Evolutionary conservation across 1,140 invertebrate genomes (phyloP).

Genomic region (Chrysoperla carnea): DNA sequence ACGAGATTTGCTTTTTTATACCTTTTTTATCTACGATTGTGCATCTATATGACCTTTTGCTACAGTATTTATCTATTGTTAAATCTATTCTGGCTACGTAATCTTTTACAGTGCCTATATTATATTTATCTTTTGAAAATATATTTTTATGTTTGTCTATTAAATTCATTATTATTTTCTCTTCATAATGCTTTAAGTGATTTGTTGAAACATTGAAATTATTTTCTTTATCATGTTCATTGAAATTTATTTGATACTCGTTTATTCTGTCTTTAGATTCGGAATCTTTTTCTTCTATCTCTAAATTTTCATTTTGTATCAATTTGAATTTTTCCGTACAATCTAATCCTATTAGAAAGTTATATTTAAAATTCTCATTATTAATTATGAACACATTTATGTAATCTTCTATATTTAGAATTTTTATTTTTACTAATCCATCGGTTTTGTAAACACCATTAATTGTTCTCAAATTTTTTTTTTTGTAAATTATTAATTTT

Average conservation of each 20-base stretch:
- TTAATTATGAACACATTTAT: conserved; percentile 11
- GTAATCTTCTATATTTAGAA: conserved; percentile 10
- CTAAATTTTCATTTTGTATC: conserved; percentile 9
- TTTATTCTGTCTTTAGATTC: conserved; percentile 2
- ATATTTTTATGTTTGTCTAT: conserved; percentile 8
- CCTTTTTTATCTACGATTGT: conserved; percentile 14
- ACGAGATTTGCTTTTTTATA: conserved; percentile 15
- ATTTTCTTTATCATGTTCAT: conserved; percentile 12
- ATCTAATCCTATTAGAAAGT: conserved; percentile 12
- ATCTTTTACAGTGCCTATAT: conserved; percentile 10
- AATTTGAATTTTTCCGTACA: conserved; percentile 10
- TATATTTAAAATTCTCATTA: conserved; percentile 9
- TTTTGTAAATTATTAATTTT: conserved; percentile 2
- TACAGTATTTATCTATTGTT: conserved; percentile 13
- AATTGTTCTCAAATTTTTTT: conserved; percentile 12
- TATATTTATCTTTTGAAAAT: conserved; percentile 17
- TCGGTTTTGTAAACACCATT: conserved; percentile 7
- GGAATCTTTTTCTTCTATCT: conserved; percentile 7
- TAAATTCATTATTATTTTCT: conserved; percentile 3
- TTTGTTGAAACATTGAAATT: conserved; percentile 8
- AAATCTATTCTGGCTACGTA: conserved; percentile 16
- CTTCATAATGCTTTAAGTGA: conserved; percentile 11
- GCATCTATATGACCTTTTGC: conserved; percentile 16
- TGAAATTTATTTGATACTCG: conserved; percentile 7
- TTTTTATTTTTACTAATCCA: conserved; percentile 9